A percentile compares a stretch with the other conserved stretches of the same genome.
Conservation (phyloP, 1,140 invertebrate genomes). For the Euglossa dilemma region DNA sequence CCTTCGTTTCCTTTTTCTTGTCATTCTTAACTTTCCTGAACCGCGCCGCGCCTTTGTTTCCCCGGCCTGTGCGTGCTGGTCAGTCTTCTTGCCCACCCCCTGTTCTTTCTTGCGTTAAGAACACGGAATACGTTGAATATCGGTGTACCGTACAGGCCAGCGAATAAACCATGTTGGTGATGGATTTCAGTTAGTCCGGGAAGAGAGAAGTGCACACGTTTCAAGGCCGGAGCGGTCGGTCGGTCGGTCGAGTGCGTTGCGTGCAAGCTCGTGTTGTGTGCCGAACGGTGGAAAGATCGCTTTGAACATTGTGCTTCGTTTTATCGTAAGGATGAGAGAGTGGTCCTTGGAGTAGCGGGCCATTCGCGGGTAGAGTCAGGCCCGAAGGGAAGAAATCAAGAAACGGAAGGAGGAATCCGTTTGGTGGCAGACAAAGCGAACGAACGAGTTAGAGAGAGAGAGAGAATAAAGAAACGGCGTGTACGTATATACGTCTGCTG, state of each 20-base stretch:
- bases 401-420: conserved; percentile 6
- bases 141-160: not conserved
- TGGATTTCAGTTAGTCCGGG: conserved; percentile 13
- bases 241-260: conserved; percentile 22
- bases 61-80: not conserved
- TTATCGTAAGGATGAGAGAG: not conserved
- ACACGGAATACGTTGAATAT: too few relatives aligned
- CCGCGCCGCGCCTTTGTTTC: conserved; percentile 31
- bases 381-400: conserved; percentile 6
- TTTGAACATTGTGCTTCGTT: conserved; percentile 8
- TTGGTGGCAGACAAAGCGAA: not conserved
- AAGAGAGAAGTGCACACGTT: conserved; percentile 26
- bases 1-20: conserved; percentile 44
- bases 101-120: not conserved
- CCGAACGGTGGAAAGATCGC: conserved; percentile 4
- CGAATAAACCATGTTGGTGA: not conserved
- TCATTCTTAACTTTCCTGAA: conserved; percentile 31
- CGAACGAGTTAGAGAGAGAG: not conserved
- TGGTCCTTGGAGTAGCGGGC: too few relatives aligned
- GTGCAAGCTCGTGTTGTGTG: conserved; percentile 10
- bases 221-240: conserved; percentile 32
- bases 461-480: not conserved
- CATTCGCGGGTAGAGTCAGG: not conserved
- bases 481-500: not conserved
- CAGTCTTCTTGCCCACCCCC: not conserved